A percentile compares a stretch with the other conserved stretches of the same genome.
These are phyloP conservation scores for Platypus cylindrus DNA, from an alignment of 2,888 invertebrate genomes.

Conservation along the genomic window DNA sequence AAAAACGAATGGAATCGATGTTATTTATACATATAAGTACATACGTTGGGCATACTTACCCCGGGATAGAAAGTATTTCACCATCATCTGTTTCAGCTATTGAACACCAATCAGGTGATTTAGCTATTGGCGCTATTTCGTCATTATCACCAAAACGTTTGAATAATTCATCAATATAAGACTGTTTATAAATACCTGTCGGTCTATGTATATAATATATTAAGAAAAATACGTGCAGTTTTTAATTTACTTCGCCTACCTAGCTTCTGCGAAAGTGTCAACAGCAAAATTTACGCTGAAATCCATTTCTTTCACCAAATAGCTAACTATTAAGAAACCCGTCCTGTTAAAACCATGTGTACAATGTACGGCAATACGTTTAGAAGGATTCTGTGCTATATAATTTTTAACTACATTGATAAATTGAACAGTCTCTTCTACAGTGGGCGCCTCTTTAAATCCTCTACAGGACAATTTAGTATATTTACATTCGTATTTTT, in stretches of 20 bases:
- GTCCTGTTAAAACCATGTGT: slow-evolving; percentile 99
- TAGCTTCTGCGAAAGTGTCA: slow-evolving; percentile 56
- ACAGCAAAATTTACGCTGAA: slow-evolving; percentile 78
- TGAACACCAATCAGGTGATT: slow-evolving; percentile 78
- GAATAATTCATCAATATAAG: slow-evolving; percentile 84
- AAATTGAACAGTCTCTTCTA: slow-evolving; percentile 74
- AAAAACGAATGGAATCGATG: too few species aligned
- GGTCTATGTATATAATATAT: slow-evolving; percentile 42
- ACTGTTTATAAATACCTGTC: slow-evolving; percentile 95
- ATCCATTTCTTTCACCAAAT: slow-evolving; percentile 72
- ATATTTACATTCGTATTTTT: slow-evolving; percentile 65
- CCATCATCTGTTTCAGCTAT: slow-evolving; percentile 35
- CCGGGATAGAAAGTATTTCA: too few species aligned
- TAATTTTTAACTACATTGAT: slow-evolving; percentile 68
- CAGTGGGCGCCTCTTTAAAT: slow-evolving; percentile 83
- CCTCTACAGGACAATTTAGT: slow-evolving; percentile 82
- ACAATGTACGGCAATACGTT: slow-evolving; percentile 77
- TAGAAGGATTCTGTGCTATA: slow-evolving; percentile 64
- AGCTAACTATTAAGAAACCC: slow-evolving; percentile 88
- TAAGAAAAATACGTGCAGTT: slow-evolving; percentile 1
- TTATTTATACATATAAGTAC: too few species aligned
- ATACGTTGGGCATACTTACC: too few species aligned
- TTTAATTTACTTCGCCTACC: slow-evolving; percentile 40
- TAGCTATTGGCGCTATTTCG: slow-evolving; percentile 59
- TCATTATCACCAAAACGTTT: slow-evolving; percentile 63